A percentile compares a stretch with the other conserved stretches of the same genome.
These are phyloP conservation scores for Iselma pallidipennis DNA, from an alignment of 2,888 invertebrate species.

Conservation along the genomic window DNA sequence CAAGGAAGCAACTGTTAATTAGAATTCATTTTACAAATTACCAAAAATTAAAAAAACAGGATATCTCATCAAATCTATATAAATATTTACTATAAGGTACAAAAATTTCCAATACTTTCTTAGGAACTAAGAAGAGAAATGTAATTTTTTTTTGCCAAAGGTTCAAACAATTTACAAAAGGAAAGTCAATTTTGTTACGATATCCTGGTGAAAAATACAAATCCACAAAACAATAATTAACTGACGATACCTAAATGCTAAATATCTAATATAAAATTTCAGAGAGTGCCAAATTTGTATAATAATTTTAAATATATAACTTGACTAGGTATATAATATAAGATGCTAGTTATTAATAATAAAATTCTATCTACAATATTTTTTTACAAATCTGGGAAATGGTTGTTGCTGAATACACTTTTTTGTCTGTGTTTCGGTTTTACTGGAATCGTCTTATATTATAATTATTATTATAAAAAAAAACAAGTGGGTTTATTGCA, in stretches of 20 bases:
- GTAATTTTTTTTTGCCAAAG: too few relatives aligned
- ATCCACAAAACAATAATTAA: background rate
- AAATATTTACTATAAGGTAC: too few relatives aligned
- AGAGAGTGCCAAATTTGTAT: conserved; percentile 45
- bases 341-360: conserved; percentile 35
- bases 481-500: conserved; percentile 27
- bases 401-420: conserved; percentile 29
- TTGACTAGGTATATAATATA: conserved; percentile 46
- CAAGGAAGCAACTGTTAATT: conserved; percentile 50
- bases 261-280: conserved; percentile 39
- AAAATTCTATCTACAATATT: conserved; percentile 50
- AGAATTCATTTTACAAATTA: conserved; percentile 36
- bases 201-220: background rate
- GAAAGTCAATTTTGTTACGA: background rate
- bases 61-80: background rate
- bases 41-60: conserved; percentile 20
- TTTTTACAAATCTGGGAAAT: conserved; percentile 43
- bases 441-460: conserved; percentile 30
- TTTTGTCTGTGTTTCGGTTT: conserved; percentile 8
- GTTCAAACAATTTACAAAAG: too few relatives aligned
- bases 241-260: conserved; percentile 28
- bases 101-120: too few relatives aligned
- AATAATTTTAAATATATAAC: conserved; percentile 38
- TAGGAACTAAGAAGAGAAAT: background rate
- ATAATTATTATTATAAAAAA: conserved; percentile 16